Evolutionary conservation across 2,113 vertebrate genomes (phyloP), one percentile per base, ranked within the genome.

Genomic region (Trachemys scripta): DNA sequence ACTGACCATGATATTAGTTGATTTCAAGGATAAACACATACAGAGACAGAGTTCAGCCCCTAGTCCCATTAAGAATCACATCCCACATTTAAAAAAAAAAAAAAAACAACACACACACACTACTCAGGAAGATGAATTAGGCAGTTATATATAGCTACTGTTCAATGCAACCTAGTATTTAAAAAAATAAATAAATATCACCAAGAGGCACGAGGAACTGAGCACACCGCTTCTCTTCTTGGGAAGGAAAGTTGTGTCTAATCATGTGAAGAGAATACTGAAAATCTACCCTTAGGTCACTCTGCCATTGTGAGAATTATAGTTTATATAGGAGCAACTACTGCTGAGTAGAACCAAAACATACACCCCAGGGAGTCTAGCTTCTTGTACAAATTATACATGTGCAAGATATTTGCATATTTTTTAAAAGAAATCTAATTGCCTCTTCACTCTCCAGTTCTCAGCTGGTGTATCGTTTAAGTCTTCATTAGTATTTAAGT

Each of bases 1-100:
- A 24, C 85, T 90, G 94, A 95, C 94, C 95, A 96, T 91, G 89
- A 69, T 50, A 91, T 97, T 69, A 91, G 85, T 95, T 97, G 75
- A 76, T 45, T 76, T 45, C 38, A n/a, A 10, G 17, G 57, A 59
- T 59, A 29, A 29, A 59, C 3, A 69, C 14, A 19, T 10, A 69
- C 22, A 80, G 6, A 59, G 1, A 53, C 6, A 24, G 1, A 83
- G 86, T 5, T 84, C 35, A 69, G 35, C 17, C 35, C 56, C 80
- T 51, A 79, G 12, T 54, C 12, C 54, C 56, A 84, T 24, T 65
- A 92, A 79, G 87, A 82, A 22, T 0, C 85, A 13, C 65, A 81
- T 35, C 20, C 20, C 80, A 53, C 56, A 65, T n/a, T n/a, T n/a
- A 29, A 62, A 62, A 10, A 31, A 19, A 8, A 25, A 13, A 45